Base-by-base conservation (phyloP, 2,888 invertebrate genomes). In the Nymphalis polychloros region DNA sequence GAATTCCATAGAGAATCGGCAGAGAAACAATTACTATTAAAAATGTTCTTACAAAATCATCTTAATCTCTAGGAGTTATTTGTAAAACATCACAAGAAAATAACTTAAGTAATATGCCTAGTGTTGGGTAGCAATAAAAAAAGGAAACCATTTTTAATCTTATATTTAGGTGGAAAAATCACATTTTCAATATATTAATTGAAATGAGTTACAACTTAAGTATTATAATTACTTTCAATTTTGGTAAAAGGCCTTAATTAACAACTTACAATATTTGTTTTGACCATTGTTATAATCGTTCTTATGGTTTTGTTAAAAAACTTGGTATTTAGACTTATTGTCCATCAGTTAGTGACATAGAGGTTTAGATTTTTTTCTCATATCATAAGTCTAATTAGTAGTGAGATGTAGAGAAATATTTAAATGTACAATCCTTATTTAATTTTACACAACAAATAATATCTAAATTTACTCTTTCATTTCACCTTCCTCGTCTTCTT, bases 401-500 rank as follows among this genome's bases (percentile, higher is more conserved):
- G 41, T 41, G 13, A 13, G 13, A 41, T 41, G 41, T 13, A 41
- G 13, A 41, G 13, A 41, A 41, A 10, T 41, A 13, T 41, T 41
- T 2, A 41, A 41, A 41, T 41, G 41, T 41, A 41, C 41, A 41
- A 13, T 41, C 4, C 41, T 41, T 13, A 41, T 41, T 41, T 41
- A 41, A 41, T 41, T 41, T 13, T 41, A 46, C n/a, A 52, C 41
- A 6, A 31, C 5, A n/a, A 19, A 6, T n/a, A 8, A 10, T 41
- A 57, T 13, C 41, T 41, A 19, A 57, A 19, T 41, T 35, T 94
- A 97, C 89, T 97, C 97, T 81, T 95, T 97, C 96, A 97, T 98
- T 94, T 98, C 98, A 8, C 98, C 98, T 87, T 98, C 98, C 90
- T 98, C 98, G 78, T 98, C 98, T 81, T 98, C 98, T 81, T 99